Base-by-base conservation (phyloP, 2,888 invertebrate species). In the Conops quadrifasciatus region DNA sequence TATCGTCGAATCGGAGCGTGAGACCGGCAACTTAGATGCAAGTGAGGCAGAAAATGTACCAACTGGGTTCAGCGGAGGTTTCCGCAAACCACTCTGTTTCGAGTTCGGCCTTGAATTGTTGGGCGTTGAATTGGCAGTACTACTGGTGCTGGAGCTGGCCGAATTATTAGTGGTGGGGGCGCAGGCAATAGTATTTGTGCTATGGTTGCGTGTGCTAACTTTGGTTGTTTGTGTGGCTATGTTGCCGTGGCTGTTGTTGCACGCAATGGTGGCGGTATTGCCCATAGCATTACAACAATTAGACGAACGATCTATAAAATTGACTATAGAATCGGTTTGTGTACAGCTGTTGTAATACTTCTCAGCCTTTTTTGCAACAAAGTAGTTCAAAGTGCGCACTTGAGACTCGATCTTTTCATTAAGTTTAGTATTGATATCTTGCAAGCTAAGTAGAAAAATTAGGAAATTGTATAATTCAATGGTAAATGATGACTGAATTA, bases 371-470 rank as follows among this genome's bases (percentile, higher is more conserved):
- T 84, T 81, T 71, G 81, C 79, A 53, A 80, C 79, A 64, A 80
- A 82, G 71, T 83, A 84, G 72, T 88, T 83, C 71, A 84, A 63
- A 5, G 82, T 81, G 72, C 82, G 81, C 66, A 85, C 83, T 79
- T 86, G 85, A 0, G 82, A 82, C 74, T 88, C 88, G 66, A 89
- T 84, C 80, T 87, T 89, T 78, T 88, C 88, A 77, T 89, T 89
- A 59, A 90, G 81, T 76, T 89, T 88, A 24, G 86, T 87, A 77
- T 87, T 87, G 77, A 87, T 86, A 78, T 86, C 85, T 75, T 86
- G 86, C 16, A 86, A 80, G 72, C 86, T 86, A 71, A n/a, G 64
- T 9, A 26, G 2, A 26, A 58, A 45, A 64, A n/a, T 1, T 7
- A 21, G 5, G 15, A 49, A 2, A 49, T 2, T 4, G 9, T 5